phyloP scores from a whole-genome alignment of 2,888 invertebrate species.

The Sphaerophoria taeniata region DNA sequence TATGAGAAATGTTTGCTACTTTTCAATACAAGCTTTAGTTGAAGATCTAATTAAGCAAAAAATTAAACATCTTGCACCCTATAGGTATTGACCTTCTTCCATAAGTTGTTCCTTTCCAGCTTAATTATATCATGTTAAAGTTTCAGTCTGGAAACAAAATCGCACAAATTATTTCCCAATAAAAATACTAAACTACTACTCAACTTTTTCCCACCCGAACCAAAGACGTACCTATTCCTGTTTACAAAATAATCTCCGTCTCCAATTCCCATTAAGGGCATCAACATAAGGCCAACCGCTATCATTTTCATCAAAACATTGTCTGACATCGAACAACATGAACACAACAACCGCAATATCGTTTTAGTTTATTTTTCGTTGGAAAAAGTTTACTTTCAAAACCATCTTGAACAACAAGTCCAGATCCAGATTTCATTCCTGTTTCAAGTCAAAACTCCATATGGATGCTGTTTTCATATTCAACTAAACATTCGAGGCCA shows the following conservation, averaged over 20 bases:
- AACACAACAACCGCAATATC: constrained; percentile 16
- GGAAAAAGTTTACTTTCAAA: constrained; percentile 50
- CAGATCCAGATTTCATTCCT: constrained; percentile 54
- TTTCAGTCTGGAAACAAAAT: too few species aligned
- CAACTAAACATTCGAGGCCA: constrained; percentile 33
- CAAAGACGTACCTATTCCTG: neutral
- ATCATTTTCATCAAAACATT: constrained; percentile 20
- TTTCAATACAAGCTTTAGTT: too few species aligned
- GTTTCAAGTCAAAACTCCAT: neutral
- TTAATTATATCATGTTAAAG: too few species aligned
- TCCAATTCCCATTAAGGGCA: constrained; percentile 6
- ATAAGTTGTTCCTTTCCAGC: too few species aligned
- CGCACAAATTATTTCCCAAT: too few species aligned
- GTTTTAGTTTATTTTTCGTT: constrained; percentile 15
- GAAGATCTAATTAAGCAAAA: neutral
- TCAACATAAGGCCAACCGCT: constrained; percentile 41
- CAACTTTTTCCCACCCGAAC: neutral
- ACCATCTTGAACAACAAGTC: neutral
- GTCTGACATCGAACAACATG: neutral
- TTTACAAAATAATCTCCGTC: neutral
- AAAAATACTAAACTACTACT: too few species aligned
- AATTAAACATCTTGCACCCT: neutral
- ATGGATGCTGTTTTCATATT: constrained; percentile 30
- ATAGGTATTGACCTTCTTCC: too few species aligned
- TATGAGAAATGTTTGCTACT: too few species aligned